Evolutionary conservation across 2,113 vertebrate species (phyloP).

Genomic region (Astur gentilis): DNA sequence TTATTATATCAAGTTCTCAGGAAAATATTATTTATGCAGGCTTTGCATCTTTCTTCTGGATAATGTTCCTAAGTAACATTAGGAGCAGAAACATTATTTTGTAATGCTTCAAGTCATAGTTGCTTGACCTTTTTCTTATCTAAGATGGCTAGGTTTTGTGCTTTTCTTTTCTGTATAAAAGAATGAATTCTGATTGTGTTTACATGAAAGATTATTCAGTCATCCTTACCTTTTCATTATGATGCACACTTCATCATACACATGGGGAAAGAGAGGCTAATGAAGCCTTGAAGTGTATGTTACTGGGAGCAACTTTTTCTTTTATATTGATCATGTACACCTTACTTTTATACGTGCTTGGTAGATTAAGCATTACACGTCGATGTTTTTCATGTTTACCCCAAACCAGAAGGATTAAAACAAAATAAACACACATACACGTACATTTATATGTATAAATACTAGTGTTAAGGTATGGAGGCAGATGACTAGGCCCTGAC

Average conservation of each 20-base stretch:
- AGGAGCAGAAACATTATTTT: not conserved
- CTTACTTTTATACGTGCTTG: not conserved
- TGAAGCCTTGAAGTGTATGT: not conserved
- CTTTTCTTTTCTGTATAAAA: not conserved
- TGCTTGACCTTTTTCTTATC: not conserved
- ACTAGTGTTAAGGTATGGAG: not conserved
- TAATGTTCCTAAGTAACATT: not conserved
- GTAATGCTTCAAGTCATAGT: not conserved
- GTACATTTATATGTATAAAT: not conserved
- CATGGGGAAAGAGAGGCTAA: not conserved
- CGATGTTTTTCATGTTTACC: not conserved
- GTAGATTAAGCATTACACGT: not conserved
- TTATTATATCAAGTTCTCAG: not conserved
- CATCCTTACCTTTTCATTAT: not conserved
- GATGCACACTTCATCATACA: not conserved
- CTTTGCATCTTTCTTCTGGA: not conserved
- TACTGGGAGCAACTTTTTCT: not conserved
- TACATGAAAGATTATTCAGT: not conserved
- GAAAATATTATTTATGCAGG: not conserved
- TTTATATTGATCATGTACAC: not conserved
- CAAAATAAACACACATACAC: not conserved
- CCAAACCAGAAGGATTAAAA: not conserved
- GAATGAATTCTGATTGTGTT: not conserved
- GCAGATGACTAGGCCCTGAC: not conserved
- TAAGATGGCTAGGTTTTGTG: not conserved